A percentile compares a stretch with the other conserved stretches of the same genome.
These are phyloP conservation scores for Chloroclysta siterata DNA, from an alignment of 2,888 invertebrate species.

Conservation along the genomic window DNA sequence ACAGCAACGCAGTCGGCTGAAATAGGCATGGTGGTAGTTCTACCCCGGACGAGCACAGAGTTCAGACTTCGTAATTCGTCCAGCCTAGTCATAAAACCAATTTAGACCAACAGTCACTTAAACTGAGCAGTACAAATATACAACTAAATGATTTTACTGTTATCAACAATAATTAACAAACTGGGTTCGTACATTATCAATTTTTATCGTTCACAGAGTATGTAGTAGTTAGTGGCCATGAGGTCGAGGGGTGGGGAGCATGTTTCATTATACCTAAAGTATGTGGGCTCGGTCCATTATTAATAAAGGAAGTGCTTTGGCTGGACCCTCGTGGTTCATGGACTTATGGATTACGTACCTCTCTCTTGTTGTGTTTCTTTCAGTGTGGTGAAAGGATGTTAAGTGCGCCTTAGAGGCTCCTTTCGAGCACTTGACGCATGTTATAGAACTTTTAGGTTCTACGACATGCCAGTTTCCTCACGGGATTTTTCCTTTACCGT, in stretches of 20 bases:
- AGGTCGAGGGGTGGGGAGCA: slow-evolving; percentile 2
- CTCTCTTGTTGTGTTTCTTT: too few species aligned
- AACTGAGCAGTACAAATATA: slow-evolving; percentile 7
- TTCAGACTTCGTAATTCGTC: too few species aligned
- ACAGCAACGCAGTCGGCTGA: too few species aligned
- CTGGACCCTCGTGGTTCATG: slow-evolving; percentile 4
- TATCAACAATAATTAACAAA: slow-evolving; percentile 21
- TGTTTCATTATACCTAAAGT: slow-evolving; percentile 9
- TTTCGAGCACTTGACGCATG: too few species aligned
- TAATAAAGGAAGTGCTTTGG: slow-evolving; percentile 17
- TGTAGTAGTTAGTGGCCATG: background rate
- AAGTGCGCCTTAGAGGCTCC: too few species aligned
- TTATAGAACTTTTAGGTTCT: too few species aligned
- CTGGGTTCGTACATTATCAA: slow-evolving; percentile 10
- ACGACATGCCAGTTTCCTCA: too few species aligned
- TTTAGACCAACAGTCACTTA: background rate
- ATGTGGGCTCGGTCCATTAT: slow-evolving; percentile 13
- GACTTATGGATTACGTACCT: background rate
- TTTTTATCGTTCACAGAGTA: slow-evolving; percentile 24
- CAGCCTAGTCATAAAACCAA: background rate
- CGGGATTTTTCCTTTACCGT: too few species aligned
- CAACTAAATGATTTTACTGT: slow-evolving; percentile 19
- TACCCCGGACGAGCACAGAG: too few species aligned
- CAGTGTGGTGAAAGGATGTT: too few species aligned
- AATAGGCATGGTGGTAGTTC: too few species aligned